Evolutionary conservation across 2,888 invertebrate genomes (phyloP).

Genomic region (Mechanitis mazaeus): DNA sequence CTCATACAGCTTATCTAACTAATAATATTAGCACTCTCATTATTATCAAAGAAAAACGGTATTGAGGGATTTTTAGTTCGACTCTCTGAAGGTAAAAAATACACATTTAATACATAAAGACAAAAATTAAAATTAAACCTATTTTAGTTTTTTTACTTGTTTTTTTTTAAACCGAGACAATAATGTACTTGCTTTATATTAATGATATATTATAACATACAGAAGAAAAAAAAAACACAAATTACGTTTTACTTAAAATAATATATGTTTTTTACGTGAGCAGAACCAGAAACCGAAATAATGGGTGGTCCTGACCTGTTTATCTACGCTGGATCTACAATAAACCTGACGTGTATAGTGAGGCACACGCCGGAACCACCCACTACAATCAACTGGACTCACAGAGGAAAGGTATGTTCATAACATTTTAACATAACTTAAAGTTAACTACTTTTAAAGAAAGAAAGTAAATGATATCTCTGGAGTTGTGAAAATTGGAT

Average conservation of each 20-base stretch:
- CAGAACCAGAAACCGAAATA: constrained; percentile 89
- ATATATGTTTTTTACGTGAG: background rate
- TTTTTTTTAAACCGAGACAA: background rate
- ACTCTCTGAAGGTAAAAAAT: too few relatives aligned
- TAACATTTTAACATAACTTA: background rate
- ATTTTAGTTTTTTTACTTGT: constrained; percentile 10
- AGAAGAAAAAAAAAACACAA: background rate
- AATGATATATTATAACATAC: background rate
- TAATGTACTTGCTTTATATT: too few relatives aligned
- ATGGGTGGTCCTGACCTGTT: constrained; percentile 88
- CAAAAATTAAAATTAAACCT: too few relatives aligned
- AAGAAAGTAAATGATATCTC: too few relatives aligned
- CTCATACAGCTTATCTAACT: constrained; percentile 39
- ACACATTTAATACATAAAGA: too few relatives aligned
- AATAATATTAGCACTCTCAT: constrained; percentile 15
- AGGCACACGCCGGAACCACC: constrained; percentile 90
- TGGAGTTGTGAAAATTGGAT: too few relatives aligned
- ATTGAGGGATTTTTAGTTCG: too few relatives aligned
- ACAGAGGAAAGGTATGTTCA: constrained; percentile 81
- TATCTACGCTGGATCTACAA: constrained; percentile 91
- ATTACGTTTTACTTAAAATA: background rate
- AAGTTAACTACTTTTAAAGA: too few relatives aligned
- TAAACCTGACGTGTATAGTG: constrained; percentile 91
- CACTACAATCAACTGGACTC: constrained; percentile 88
- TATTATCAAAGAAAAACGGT: too few relatives aligned